Evolutionary conservation across 2,888 invertebrate genomes (phyloP), one percentile per base, ranked within the genome.

Genomic region (Aporophyla lueneburgensis): DNA sequence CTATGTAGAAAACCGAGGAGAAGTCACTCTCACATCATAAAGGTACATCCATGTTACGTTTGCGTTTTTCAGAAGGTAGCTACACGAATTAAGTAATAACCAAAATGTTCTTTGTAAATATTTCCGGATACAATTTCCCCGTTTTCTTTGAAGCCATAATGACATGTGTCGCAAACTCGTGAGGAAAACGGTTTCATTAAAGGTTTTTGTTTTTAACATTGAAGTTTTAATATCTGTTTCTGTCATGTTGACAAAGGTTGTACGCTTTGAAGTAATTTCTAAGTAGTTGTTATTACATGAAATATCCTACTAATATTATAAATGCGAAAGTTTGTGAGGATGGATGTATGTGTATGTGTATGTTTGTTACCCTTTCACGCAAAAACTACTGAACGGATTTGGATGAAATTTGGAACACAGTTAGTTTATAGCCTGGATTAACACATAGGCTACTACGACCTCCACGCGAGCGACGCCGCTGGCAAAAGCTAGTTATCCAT

Each of bases 1-100:
- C 92, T 91, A 91, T 89, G 93, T 91, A 92, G 92, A 93, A 94
- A 93, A 93, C 92, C 88, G 89, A 87, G 90, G 83, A 86, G 81
- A 89, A 84, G 71, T 81, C 77, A 66, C 65, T 63, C 76, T 79
- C 71, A 78, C 63, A 75, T 78, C 77, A 71, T 75, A 72, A 65
- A 59, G 43, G 58, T 51, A 56, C n/a, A 63, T 78, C 71, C 63
- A 70, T 68, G 74, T 68, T 72, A 77, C 49, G 71, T 74, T 59
- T 58, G 43, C 40, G 61, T 78, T 49, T 82, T 71, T 74, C 14
- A 63, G 46, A 71, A 56, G 67, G 72, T 71, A 66, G 65, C 21
- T 66, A 72, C 59, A 67, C 62, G 72, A 84, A 86, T 85, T 81
- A 80, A 74, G 68, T 80, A 80, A 67, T 86, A 83, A 84, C 58